These are phyloP conservation scores for Erythrolamprus reginae DNA, from an alignment of 2,113 vertebrate genomes.

Conservation along the genomic window DNA sequence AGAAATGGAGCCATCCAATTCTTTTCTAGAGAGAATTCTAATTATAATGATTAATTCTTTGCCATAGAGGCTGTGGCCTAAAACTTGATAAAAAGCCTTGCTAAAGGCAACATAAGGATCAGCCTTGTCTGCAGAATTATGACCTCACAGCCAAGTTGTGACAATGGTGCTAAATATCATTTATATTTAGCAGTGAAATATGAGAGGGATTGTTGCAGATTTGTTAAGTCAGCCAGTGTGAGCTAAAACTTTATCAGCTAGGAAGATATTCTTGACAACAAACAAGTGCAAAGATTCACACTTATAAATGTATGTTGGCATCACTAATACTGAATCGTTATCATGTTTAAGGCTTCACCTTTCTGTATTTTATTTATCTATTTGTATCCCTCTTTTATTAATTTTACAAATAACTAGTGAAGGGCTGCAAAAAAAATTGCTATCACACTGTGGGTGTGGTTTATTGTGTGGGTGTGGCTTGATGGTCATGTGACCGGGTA, in stretches of 20 bases:
- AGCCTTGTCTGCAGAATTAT: slow-evolving; percentile 21
- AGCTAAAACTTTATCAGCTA: slow-evolving; percentile 33
- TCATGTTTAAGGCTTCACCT: background rate
- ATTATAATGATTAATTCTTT: slow-evolving; percentile 54
- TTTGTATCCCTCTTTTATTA: background rate
- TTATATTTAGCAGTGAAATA: slow-evolving; percentile 19
- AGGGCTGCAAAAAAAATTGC: too few species aligned
- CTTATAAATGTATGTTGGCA: background rate
- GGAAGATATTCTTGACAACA: background rate
- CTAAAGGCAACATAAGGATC: slow-evolving; percentile 4
- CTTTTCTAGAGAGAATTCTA: slow-evolving; percentile 36
- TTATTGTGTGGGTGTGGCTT: too few species aligned
- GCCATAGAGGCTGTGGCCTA: slow-evolving; percentile 19
- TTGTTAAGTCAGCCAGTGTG: slow-evolving; percentile 30
- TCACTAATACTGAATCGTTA: background rate
- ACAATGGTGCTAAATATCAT: background rate
- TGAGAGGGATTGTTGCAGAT: slow-evolving; percentile 1
- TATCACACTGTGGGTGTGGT: too few species aligned
- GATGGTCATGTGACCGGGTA: too few species aligned
- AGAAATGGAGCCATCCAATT: slow-evolving; percentile 18
- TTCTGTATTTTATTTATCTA: background rate
- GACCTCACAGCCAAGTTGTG: slow-evolving; percentile 15
- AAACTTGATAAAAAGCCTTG: slow-evolving; percentile 11
- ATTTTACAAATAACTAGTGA: too few species aligned
- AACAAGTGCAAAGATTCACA: background rate